Conservation (phyloP, 2,797 vertebrate species). For the Pyrocephalus nanus region DNA sequence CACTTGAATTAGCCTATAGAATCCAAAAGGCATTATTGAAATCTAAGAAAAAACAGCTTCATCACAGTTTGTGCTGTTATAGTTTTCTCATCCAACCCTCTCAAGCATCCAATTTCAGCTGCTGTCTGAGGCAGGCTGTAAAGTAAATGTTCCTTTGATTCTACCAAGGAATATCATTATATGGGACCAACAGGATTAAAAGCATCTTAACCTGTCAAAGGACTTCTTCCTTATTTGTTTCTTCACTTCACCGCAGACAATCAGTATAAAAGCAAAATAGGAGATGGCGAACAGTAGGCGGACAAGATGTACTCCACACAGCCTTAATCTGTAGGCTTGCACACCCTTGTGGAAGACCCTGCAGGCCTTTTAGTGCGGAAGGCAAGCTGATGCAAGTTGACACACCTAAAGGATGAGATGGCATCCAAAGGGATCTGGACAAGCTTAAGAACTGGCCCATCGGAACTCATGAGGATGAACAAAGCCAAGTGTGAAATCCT, state of each 20-base stretch:
- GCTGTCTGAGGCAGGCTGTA: fast-evolving
- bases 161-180: not conserved
- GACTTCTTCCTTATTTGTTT: not conserved
- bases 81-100: not conserved
- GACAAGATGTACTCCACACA: not conserved
- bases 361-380: not conserved
- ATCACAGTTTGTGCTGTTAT: not conserved
- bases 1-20: not conserved
- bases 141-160: not conserved
- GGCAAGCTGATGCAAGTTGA: not conserved
- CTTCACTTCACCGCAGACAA: not conserved
- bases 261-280: not conserved
- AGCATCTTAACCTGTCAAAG: not conserved
- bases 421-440: not conserved
- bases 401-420: not conserved
- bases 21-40: not conserved
- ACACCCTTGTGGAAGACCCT: not conserved
- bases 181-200: not conserved
- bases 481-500: not conserved
- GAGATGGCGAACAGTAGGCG: not conserved
- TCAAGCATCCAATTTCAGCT: not conserved
- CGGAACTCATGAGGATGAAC: not conserved
- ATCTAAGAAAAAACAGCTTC: not conserved
- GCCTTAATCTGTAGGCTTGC: not conserved
- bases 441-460: not conserved